Conservation (phyloP, 2,113 vertebrate genomes). For the Mionectes macconnelli region DNA sequence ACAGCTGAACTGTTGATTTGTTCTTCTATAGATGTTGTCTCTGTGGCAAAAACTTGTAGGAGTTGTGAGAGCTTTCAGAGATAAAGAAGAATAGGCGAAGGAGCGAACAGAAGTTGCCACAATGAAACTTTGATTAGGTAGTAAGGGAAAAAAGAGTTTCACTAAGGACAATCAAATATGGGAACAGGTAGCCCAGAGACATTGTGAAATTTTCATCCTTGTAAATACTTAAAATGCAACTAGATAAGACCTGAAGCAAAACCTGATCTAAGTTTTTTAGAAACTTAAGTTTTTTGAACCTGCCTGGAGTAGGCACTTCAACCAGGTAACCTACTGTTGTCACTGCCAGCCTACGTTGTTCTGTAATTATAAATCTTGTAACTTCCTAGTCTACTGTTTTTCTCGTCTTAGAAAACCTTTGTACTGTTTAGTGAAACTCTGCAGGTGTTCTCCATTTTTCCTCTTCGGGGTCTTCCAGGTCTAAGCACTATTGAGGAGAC, state of each 20-base stretch:
- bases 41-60: background rate
- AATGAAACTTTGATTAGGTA: background rate
- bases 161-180: background rate
- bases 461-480: background rate
- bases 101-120: background rate
- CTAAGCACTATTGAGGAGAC: background rate
- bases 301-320: background rate
- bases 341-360: background rate
- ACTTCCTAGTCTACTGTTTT: background rate
- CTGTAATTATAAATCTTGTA: background rate
- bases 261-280: background rate
- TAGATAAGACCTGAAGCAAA: background rate
- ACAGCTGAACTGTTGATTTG: background rate
- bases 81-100: background rate
- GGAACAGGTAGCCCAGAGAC: background rate
- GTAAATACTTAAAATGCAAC: background rate
- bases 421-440: background rate
- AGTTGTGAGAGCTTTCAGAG: background rate
- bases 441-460: background rate
- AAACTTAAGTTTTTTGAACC: too few relatives aligned
- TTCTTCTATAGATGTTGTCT: background rate
- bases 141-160: background rate
- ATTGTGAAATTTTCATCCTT: background rate
- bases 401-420: background rate
- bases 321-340: background rate